Evolutionary conservation across 2,113 vertebrate species (phyloP), one percentile per base, ranked within the genome.

Genomic region (Barbus barbus): DNA sequence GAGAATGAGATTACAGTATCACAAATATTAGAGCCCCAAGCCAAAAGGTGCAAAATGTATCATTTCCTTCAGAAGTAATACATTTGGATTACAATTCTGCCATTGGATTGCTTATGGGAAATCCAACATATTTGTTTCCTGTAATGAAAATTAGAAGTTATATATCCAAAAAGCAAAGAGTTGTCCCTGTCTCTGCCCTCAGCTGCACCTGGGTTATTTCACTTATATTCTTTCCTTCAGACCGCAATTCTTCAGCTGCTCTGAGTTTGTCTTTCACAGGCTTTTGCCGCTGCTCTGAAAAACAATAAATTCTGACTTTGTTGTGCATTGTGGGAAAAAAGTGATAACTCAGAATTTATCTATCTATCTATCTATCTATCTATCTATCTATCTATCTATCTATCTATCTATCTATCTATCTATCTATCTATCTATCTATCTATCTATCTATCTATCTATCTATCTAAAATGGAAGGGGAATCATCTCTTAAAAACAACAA

Each of bases 1-100:
- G 58, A 80, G 60, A 65, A 80, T 80, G 60, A 18, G 38, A 65
- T 80, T 80, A 31, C 31, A 22, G 78, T 65, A 18, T 38, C 41
- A 65, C 60, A 80, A 48, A 44, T 28, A 67, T 44, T 67, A 22
- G 7, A 67, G 26, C 60, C 41, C 24, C 12, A 3, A 67, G 61
- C 44, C 24, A 80, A 80, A 63, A 67, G 26, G 58, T 80, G 28
- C 31, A 20, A 80, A 41, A 28, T 22, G 24, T 79, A 18, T 46
- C 6, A 79, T 79, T 79, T 46, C 60, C 24, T 22, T 46, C 38
- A 14, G 18, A 48, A 48, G 60, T 65, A 46, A 80, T 65, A 65
- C 0, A 80, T 46, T 80, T 78, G 77, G 77, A 78, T 78, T 16
- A 5, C 2, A 26, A 9, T 26, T 44, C 36, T 78, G 12, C 31